Conservation (phyloP, 2,888 invertebrate species). For the Tuberolachnus salignus region DNA sequence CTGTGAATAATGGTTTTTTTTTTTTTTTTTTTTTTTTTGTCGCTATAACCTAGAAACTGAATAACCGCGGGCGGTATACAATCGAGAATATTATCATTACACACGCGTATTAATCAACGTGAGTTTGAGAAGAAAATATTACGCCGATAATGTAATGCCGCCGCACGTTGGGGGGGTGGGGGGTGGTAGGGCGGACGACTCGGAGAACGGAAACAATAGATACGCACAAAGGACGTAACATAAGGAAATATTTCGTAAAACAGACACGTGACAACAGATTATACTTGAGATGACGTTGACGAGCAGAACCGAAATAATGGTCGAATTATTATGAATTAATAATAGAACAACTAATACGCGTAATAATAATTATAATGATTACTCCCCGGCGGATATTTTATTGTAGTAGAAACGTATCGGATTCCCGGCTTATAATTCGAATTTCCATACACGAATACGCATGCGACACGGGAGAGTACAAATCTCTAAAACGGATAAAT, state of each 20-base stretch:
- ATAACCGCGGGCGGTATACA: neutral
- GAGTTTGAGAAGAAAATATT: neutral
- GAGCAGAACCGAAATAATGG: slow-evolving; percentile 1
- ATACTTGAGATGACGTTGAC: neutral
- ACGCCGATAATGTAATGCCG: no score
- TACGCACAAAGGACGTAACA: neutral
- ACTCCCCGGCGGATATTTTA: no score
- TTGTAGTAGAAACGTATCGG: no score
- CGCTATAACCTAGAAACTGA: neutral
- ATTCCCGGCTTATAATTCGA: no score
- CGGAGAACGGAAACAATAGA: neutral
- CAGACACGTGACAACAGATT: neutral
- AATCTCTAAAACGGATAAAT: no score
- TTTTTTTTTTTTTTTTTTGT: no score
- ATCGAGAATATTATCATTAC: neutral
- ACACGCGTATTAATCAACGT: neutral
- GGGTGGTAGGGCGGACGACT: no score
- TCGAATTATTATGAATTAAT: neutral
- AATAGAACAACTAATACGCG: neutral
- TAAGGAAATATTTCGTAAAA: slow-evolving; percentile 11
- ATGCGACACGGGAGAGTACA: no score
- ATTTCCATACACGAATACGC: no score
- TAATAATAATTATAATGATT: neutral
- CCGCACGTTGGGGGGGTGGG: no score
- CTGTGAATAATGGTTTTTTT: no score